A percentile compares a stretch with the other conserved stretches of the same genome.
These are phyloP conservation scores for Reinhardtius hippoglossoides DNA, from an alignment of 2,113 vertebrate genomes.

Conservation along the genomic window DNA sequence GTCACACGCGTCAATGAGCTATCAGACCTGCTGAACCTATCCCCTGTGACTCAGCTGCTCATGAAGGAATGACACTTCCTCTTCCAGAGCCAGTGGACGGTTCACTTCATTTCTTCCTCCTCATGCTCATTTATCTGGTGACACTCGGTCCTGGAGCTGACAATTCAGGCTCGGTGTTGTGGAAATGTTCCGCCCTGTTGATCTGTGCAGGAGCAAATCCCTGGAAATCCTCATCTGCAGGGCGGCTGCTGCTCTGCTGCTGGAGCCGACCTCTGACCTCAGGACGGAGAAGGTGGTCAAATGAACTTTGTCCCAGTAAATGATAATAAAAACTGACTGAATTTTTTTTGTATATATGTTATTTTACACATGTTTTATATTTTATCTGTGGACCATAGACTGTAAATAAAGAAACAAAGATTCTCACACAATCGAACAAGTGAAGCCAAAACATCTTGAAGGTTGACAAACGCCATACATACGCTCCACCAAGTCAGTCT, in stretches of 20 bases:
- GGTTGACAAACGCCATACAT: too few relatives aligned
- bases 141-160: too few relatives aligned
- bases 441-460: too few relatives aligned
- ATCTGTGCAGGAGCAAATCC: constrained; percentile 15
- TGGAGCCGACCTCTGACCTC: constrained; percentile 20
- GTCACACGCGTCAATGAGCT: not conserved
- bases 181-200: not conserved
- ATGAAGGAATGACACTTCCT: constrained; percentile 16
- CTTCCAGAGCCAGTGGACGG: not conserved
- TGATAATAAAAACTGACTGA: not conserved
- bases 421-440: too few relatives aligned
- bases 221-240: constrained; percentile 6
- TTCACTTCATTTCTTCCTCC: constrained; percentile 4
- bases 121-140: not conserved
- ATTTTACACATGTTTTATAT: too few relatives aligned
- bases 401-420: too few relatives aligned
- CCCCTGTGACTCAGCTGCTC: not conserved
- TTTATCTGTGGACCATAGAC: too few relatives aligned
- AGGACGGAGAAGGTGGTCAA: not conserved
- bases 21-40: not conserved
- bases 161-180: too few relatives aligned
- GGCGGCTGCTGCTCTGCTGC: not conserved
- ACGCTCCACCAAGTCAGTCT: too few relatives aligned
- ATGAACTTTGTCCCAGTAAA: not conserved
- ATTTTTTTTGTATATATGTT: too few relatives aligned